Evolutionary conservation across 2,113 vertebrate species (phyloP), one percentile per base, ranked within the genome.

Genomic region (Ophthalmotilapia sp.): DNA sequence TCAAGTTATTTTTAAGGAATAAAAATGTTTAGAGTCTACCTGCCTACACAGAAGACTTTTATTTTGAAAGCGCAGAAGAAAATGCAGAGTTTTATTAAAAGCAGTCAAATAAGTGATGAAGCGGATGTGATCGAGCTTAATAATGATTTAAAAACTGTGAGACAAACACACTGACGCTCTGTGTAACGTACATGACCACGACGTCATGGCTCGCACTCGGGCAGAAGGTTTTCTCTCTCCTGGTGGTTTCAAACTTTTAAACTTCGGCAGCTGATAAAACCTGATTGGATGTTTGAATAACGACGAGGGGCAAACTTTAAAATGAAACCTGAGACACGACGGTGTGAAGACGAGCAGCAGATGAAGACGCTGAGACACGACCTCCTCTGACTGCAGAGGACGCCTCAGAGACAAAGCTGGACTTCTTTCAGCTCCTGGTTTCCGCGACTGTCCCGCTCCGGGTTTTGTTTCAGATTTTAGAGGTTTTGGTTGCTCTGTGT

Each of bases 371-470:
- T 7, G 2, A 62, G 17, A 15, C 26, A 1, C 5, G 29, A 19
- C 29, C 1, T 19, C 56, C 9, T 60, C 31, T n/a, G 31, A 38
- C 19, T 21, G 33, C 53, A 54, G 10, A 54, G 51, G 58, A 11
- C 5, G 29, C 9, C 15, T 11, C 31, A 1, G 9, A 33, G 58
- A 19, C 58, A 3, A 62, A 36, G 15, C 31, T 19, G 58, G 31
- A 62, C 31, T 36, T 10, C 4, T 11, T 7, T 29, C 3, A 75
- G 68, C 68, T 42, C 38, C 21, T 0, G 21, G 21, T 10, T 42
- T 70, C 36, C 0, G 0, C 3, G 11, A 73, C 21, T 2, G 21
- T 42, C 21, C 8, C 0, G 33, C 9, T 68, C 19, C 1, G 1
- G 19, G 3, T 13, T 70, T 70, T 45, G 40, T 47, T 11, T 47